Conservation (phyloP, 1,140 invertebrate species). For the Lethrus apterus region DNA sequence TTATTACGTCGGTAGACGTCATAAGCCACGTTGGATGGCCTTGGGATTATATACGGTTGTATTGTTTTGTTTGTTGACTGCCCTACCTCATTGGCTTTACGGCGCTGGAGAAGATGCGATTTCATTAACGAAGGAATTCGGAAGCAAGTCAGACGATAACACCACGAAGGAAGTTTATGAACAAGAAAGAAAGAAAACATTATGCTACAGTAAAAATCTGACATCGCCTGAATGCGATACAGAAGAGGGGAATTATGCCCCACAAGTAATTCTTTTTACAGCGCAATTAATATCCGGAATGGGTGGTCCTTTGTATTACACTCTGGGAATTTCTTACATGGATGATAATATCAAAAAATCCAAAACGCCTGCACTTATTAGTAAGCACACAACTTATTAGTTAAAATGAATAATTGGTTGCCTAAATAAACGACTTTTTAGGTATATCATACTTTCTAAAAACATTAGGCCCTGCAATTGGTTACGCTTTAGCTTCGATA, state of each 20-base stretch:
- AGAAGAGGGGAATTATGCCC: constrained; percentile 52
- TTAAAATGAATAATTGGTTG: constrained; percentile 2
- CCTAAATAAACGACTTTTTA: constrained; percentile 28
- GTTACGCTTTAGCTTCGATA: constrained; percentile 61
- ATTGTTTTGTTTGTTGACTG: constrained; percentile 60
- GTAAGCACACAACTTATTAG: constrained; percentile 40
- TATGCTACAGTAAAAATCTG: constrained; percentile 33
- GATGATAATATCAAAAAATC: constrained; percentile 64
- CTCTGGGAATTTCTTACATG: constrained; percentile 62
- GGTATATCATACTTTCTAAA: constrained; percentile 62
- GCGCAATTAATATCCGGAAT: constrained; percentile 61
- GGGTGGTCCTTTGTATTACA: constrained; percentile 58
- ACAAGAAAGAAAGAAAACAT: constrained; percentile 37
- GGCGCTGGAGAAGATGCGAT: constrained; percentile 62
- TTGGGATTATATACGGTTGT: constrained; percentile 62
- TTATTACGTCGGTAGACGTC: constrained; percentile 59
- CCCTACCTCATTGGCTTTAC: constrained; percentile 65
- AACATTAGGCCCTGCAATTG: constrained; percentile 64
- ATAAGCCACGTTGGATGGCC: constrained; percentile 65
- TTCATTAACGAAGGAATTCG: constrained; percentile 55
- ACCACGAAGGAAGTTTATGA: constrained; percentile 37
- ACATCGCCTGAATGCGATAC: constrained; percentile 44
- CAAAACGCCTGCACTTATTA: constrained; percentile 58
- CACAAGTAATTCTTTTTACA: constrained; percentile 52
- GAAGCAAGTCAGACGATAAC: constrained; percentile 39